These are phyloP conservation scores for Luperina nickerlii DNA, from an alignment of 2,888 invertebrate genomes.

Conservation along the genomic window DNA sequence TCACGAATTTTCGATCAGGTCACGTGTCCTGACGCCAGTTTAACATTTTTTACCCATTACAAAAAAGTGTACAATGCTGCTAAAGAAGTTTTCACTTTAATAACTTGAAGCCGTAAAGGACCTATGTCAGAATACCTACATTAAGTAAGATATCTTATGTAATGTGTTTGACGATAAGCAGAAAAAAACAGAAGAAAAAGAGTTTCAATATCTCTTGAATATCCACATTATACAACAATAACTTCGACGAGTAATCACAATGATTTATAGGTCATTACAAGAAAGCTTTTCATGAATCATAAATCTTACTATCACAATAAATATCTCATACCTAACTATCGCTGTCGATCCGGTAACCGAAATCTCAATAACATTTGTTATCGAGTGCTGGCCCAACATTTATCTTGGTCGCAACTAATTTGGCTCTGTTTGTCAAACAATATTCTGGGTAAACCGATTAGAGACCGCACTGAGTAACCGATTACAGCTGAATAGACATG, in stretches of 20 bases:
- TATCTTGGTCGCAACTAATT: slow-evolving; percentile 66
- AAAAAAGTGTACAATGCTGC: no score
- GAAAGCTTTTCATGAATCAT: neutral
- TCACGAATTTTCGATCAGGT: no score
- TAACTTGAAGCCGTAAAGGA: neutral
- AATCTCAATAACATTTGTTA: slow-evolving; percentile 45
- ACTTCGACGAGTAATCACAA: neutral
- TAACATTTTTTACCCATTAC: no score
- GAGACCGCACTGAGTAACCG: slow-evolving; percentile 65
- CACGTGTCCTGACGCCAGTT: no score
- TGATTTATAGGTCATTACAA: neutral
- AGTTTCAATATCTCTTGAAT: neutral
- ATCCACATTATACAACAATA: neutral
- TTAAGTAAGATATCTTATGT: neutral
- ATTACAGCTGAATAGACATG: slow-evolving; percentile 57
- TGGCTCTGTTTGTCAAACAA: slow-evolving; percentile 70
- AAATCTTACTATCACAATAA: neutral
- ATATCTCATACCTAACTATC: neutral
- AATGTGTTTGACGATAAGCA: neutral
- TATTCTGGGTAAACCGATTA: slow-evolving; percentile 73
- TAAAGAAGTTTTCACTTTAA: no score
- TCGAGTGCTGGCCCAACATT: slow-evolving; percentile 59
- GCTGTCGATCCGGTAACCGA: neutral
- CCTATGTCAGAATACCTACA: neutral
- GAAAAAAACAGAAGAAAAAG: neutral